Evolutionary conservation across 2,888 invertebrate genomes (phyloP), one percentile per base, ranked within the genome.

Genomic region (Sinopyrophorus schimmeli): DNA sequence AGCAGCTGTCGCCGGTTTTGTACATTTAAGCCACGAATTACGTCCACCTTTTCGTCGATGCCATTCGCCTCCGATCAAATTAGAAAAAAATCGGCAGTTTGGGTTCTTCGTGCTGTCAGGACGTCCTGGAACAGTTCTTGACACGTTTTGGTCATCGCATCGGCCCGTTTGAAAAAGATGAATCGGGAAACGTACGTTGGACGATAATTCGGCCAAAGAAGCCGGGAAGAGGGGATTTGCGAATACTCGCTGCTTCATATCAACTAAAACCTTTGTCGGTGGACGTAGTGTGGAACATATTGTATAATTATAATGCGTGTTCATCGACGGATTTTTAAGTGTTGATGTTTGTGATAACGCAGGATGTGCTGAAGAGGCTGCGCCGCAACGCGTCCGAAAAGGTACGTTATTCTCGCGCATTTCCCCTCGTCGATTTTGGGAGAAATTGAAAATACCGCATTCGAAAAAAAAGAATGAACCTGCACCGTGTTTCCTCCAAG

Each of bases 1-100:
- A 50, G 46, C 46, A 50, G 50, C 50, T 46, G 50, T 46, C 32
- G 46, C 43, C 34, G 28, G 15, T 18, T 12, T 10, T 31, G 9
- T 27, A 26, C 24, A 34, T 28, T 3, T 18, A 27, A 50, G 38
- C 26, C 9, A 20, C 10, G 31, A 31, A 21, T 32, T 43, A 49
- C 49, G 49, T 38, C 6, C 12, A 3, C 23, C 10, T 14, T 21
- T 9, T n/a, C n/a, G n/a, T n/a, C n/a, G n/a, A n/a, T n/a, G n/a
- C n/a, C n/a, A n/a, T n/a, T n/a, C n/a, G n/a, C n/a, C n/a, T n/a
- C n/a, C n/a, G n/a, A n/a, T n/a, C n/a, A n/a, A n/a, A n/a, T n/a
- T n/a, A n/a, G n/a, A n/a, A n/a, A n/a, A n/a, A n/a, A n/a, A n/a
- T n/a, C n/a, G n/a, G n/a, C n/a, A n/a, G n/a, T n/a, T n/a, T n/a